These are phyloP conservation scores for Anguilla megastoma DNA, from an alignment of 2,797 vertebrate species.

Conservation along the genomic window DNA sequence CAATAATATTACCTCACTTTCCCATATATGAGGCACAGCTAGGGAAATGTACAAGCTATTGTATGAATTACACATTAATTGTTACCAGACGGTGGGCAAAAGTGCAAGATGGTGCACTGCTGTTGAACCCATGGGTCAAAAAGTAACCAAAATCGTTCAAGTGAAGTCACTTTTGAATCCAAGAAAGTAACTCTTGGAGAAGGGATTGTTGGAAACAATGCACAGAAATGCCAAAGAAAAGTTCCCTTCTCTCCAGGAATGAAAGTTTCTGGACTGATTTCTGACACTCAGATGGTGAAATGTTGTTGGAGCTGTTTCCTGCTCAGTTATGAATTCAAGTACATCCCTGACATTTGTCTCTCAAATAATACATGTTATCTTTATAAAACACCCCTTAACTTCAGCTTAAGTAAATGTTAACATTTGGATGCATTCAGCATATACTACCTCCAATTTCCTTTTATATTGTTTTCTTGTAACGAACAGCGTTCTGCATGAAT, in stretches of 20 bases:
- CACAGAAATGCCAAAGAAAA: background rate
- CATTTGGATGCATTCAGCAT: constrained; percentile 3
- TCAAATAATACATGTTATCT: constrained; percentile 13
- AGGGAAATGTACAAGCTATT: background rate
- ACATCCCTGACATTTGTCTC: constrained; percentile 9
- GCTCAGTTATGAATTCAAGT: background rate
- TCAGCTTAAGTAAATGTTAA: constrained; percentile 8
- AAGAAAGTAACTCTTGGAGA: background rate
- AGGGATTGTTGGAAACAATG: background rate
- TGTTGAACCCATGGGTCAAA: background rate
- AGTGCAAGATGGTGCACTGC: background rate
- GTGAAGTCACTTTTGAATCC: background rate
- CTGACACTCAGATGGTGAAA: background rate
- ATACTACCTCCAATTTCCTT: background rate
- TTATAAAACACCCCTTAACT: constrained; percentile 8
- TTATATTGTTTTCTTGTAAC: constrained; percentile 3
- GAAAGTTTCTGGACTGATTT: background rate
- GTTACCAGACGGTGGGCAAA: background rate
- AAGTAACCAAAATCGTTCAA: background rate
- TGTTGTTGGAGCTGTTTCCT: background rate
- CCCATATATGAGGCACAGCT: background rate
- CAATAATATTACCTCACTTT: constrained; percentile 15
- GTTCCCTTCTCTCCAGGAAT: background rate
- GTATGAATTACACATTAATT: background rate
- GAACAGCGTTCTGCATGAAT: background rate